Percentiles rank a stretch among this genome's conserved stretches.
Conservation (phyloP, 2,888 invertebrate species). For the Ophion slaviceki region DNA sequence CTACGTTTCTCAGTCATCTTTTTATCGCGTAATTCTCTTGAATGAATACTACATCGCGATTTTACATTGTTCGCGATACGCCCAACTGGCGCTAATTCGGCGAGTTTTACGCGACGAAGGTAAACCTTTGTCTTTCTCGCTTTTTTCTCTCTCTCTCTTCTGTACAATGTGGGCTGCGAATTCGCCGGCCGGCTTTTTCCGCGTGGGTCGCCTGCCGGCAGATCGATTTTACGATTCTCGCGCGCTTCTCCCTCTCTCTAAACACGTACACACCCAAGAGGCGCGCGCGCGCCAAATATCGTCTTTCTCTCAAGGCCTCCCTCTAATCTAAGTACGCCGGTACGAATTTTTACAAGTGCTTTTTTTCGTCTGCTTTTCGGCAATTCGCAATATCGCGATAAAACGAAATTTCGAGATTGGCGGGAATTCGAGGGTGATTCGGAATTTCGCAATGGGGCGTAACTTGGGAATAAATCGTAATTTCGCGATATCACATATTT, state of each 20-base stretch:
- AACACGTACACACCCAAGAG: conserved; percentile 37
- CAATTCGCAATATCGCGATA: too few relatives aligned
- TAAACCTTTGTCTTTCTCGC: not conserved
- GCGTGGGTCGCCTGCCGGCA: conserved; percentile 65
- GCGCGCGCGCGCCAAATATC: conserved; percentile 18
- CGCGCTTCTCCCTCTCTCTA: conserved; percentile 58
- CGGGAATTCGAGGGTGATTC: too few relatives aligned
- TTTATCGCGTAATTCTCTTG: not conserved
- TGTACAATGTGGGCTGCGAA: conserved; percentile 9
- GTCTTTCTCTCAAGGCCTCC: not conserved
- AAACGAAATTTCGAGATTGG: too few relatives aligned
- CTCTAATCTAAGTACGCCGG: not conserved
- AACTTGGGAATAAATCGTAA: too few relatives aligned
- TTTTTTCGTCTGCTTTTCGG: not conserved
- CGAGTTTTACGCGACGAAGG: not conserved
- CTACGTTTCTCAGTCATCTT: not conserved
- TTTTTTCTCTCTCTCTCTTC: not conserved
- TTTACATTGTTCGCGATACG: conserved; percentile 58
- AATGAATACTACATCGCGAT: not conserved
- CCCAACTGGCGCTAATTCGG: conserved; percentile 59
- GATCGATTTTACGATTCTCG: conserved; percentile 70
- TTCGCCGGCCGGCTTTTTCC: conserved; percentile 67
- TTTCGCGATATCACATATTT: too few relatives aligned
- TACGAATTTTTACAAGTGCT: not conserved
- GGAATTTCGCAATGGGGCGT: too few relatives aligned